Percentiles rank a stretch among this genome's conserved stretches.
These are phyloP conservation scores for Centruroides sculpturatus DNA, from an alignment of 1,140 invertebrate species.

Conservation along the genomic window DNA sequence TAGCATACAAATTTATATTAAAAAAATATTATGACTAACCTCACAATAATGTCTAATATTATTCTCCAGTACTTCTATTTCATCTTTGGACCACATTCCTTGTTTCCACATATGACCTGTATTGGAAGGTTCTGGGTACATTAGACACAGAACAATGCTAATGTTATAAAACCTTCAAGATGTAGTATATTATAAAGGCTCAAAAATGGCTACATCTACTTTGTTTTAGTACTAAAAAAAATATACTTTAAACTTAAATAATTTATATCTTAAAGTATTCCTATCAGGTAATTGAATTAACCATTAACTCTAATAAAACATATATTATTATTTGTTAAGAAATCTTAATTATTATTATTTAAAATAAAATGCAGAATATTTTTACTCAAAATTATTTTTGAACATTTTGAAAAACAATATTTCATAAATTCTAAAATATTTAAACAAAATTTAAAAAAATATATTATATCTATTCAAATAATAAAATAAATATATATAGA, in stretches of 20 bases:
- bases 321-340: too few species aligned
- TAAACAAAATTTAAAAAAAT: too few species aligned
- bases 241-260: background rate
- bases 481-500: too few species aligned
- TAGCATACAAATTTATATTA: background rate
- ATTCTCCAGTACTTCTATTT: slow-evolving; percentile 30
- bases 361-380: too few species aligned
- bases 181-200: background rate
- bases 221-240: background rate
- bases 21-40: slow-evolving; percentile 16
- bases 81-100: slow-evolving; percentile 37
- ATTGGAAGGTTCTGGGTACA: background rate
- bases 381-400: too few species aligned
- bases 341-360: too few species aligned
- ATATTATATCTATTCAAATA: too few species aligned
- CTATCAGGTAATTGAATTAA: too few species aligned
- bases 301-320: too few species aligned
- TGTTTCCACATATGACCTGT: slow-evolving; percentile 33
- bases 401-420: too few species aligned
- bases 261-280: too few species aligned
- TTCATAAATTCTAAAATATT: too few species aligned
- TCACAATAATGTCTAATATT: slow-evolving; percentile 34
- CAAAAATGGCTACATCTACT: background rate
- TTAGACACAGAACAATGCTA: background rate
- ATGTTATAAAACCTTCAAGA: background rate